Base-by-base conservation (phyloP, 2,888 invertebrate species). In the Xylota segnis region DNA sequence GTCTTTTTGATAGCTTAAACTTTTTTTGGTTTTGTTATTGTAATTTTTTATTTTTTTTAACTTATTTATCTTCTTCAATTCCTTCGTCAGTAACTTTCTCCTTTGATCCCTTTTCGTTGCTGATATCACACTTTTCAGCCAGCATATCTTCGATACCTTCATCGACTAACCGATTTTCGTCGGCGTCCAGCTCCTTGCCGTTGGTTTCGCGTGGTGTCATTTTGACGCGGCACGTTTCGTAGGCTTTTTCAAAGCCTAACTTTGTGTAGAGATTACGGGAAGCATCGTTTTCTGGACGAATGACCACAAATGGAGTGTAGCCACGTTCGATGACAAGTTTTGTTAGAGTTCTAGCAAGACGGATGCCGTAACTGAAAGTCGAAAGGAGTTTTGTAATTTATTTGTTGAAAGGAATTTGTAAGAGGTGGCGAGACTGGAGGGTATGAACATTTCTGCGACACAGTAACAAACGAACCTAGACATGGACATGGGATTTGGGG, bases 231-330 rank as follows among this genome's bases (percentile, higher is more conserved):
- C 96, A 96, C 89, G 96, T 96, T 92, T 96, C 95, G 92, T 95
- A 97, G 89, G 95, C 94, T 92, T 95, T 96, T 91, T 94, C 94
- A 93, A 97, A 97, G 90, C 97, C 96, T 90, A 97, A 94, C 92
- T 97, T 97, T 89, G 94, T 95, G 93, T 97, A 97, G 74, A 97
- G 94, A 89, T 95, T 95, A 90, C 96, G 95, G 88, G 97, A 97
- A 87, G 97, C 97, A 92, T 96, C 96, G 92, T 97, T 97, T 92
- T 97, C 96, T 84, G 97, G 97, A 91, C 95, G 94, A 93, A 97
- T 97, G 89, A 97, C 96, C 88, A 97, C 97, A 93, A 96, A 97
- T 78, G 97, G 97, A 90, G 95, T 94, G 93, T 97, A 97, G 87
- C 97, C 96, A 72, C 96, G 94, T 70, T 95, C 94, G 52, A 95